These are phyloP conservation scores for Aldrovandia affinis DNA, from an alignment of 2,797 vertebrate species.

Conservation along the genomic window DNA sequence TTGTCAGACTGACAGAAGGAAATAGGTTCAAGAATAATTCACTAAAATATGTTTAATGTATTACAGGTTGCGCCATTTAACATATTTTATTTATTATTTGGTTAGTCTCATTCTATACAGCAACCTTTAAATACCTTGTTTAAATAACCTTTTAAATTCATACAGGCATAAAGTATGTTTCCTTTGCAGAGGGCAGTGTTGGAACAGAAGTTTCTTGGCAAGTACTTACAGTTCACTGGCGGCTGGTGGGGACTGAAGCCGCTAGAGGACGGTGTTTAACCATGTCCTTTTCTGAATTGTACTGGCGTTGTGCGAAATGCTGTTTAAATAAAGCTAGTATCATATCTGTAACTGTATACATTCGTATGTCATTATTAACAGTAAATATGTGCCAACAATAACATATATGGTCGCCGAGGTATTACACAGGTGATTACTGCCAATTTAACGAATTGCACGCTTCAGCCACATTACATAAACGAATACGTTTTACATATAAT, in stretches of 20 bases:
- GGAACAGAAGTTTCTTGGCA: neutral
- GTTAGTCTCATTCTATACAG: neutral
- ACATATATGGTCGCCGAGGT: no score
- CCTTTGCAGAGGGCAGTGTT: neutral
- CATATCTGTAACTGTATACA: neutral
- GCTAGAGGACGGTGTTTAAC: constrained; percentile 11
- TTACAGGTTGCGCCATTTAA: no score
- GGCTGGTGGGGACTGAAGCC: neutral
- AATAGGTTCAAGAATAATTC: neutral
- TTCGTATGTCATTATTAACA: neutral
- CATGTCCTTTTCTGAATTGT: neutral
- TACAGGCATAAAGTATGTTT: neutral
- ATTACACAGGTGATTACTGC: neutral
- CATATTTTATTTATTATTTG: neutral
- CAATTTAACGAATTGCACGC: neutral
- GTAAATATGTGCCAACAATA: neutral
- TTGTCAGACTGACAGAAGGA: neutral
- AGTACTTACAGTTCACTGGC: neutral
- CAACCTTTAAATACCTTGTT: neutral
- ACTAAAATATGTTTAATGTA: no score
- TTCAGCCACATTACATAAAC: neutral
- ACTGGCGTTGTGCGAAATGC: neutral
- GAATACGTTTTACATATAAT: neutral
- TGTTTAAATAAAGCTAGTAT: neutral
- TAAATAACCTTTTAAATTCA: neutral